Percentiles rank a stretch among this genome's conserved stretches.
Conservation (phyloP, 2,797 vertebrate species). For the Takifugu ocellatus region DNA sequence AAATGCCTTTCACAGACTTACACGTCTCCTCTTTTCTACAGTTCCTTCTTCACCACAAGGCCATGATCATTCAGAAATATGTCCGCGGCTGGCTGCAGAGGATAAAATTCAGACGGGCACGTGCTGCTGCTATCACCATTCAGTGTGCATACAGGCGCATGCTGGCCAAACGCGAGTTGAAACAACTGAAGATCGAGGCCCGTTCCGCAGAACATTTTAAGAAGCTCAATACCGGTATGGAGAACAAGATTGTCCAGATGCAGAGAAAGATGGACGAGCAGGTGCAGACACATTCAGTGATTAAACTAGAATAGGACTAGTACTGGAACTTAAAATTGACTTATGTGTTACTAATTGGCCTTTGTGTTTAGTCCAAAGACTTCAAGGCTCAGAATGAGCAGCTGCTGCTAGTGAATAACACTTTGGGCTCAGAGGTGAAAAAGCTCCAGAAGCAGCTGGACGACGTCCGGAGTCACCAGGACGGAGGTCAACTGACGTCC, state of each 20-base stretch:
- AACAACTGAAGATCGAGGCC: conserved; percentile 88
- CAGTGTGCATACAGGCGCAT: conserved; percentile 85
- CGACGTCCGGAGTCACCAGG: conserved; percentile 59
- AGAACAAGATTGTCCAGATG: conserved; percentile 96
- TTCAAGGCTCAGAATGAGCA: conserved; percentile 79
- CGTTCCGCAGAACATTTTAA: conserved; percentile 84
- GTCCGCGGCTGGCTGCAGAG: conserved; percentile 84
- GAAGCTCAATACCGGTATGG: conserved; percentile 94
- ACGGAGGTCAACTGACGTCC: conserved; percentile 60
- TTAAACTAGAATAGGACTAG: not conserved
- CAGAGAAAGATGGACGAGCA: conserved; percentile 93
- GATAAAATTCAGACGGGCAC: conserved; percentile 59
- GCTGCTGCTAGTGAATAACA: conserved; percentile 55
- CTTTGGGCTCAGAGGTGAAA: conserved; percentile 73
- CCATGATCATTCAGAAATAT: conserved; percentile 83
- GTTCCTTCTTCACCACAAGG: conserved; percentile 89
- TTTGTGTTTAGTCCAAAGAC: conserved; percentile 80
- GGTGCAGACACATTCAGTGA: conserved; percentile 62
- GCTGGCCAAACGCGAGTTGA: conserved; percentile 77
- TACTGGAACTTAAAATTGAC: not conserved
- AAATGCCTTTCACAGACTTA: not conserved
- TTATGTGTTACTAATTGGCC: not conserved
- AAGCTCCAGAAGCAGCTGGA: conserved; percentile 86
- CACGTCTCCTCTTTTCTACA: conserved; percentile 41
- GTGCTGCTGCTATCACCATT: conserved; percentile 79